Evolutionary conservation across 2,113 vertebrate species (phyloP).

Genomic region (Microcebus ravelobensis): DNA sequence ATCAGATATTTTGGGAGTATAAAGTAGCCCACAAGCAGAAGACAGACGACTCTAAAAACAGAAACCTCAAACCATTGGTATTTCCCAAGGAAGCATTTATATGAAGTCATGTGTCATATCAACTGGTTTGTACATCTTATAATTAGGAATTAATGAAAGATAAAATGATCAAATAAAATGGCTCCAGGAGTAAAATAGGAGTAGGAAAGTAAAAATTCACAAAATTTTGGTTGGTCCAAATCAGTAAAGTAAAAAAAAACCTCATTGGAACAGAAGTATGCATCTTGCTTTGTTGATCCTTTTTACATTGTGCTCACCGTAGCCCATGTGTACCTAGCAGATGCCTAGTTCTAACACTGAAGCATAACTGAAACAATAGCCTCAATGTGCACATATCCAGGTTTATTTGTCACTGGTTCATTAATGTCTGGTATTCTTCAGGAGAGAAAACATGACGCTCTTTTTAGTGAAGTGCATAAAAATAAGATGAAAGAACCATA

Average conservation of each 20-base stretch:
- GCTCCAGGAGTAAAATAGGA: not conserved
- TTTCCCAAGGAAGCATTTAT: not conserved
- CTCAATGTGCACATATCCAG: not conserved
- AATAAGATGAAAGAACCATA: not conserved
- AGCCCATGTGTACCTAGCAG: not conserved
- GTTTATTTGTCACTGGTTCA: not conserved
- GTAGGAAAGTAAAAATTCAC: not conserved
- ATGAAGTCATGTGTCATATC: not conserved
- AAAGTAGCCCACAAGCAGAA: not conserved
- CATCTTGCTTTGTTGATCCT: not conserved
- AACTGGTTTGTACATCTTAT: not conserved
- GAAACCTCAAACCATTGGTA: not conserved
- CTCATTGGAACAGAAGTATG: not conserved
- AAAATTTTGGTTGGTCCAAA: not conserved
- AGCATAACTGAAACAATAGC: too few species aligned
- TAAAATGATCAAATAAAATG: not conserved
- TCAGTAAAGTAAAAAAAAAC: not conserved
- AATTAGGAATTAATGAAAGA: not conserved
- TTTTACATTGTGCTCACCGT: not conserved
- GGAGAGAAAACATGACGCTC: not conserved
- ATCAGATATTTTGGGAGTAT: not conserved
- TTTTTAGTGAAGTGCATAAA: not conserved
- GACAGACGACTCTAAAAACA: not conserved
- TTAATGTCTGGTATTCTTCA: not conserved
- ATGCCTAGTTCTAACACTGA: not conserved